phyloP scores from a whole-genome alignment of 2,113 vertebrate species.

The Glaucomys volans region DNA sequence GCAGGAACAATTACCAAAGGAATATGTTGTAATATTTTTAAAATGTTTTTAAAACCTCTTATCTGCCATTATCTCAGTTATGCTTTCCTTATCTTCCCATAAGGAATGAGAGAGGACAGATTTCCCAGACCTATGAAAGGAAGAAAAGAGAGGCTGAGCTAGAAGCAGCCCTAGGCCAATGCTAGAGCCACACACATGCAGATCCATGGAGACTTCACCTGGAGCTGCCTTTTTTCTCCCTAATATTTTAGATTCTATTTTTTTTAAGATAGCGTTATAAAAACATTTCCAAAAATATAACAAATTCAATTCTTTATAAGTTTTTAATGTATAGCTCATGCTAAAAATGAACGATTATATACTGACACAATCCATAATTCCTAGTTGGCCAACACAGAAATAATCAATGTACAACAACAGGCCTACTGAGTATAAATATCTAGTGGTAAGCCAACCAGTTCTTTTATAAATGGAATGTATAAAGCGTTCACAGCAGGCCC shows the following conservation, averaged over 20 bases:
- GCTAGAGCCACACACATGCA: not conserved
- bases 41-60: not conserved
- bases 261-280: not conserved
- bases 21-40: not conserved
- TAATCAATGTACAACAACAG: conserved; percentile 17
- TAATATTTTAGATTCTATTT: not conserved
- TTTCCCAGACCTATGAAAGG: not conserved
- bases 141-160: not conserved
- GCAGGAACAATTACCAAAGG: not conserved
- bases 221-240: not conserved
- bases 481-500: conserved; percentile 49
- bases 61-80: not conserved
- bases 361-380: conserved; percentile 32
- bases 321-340: not conserved
- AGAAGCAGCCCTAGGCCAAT: not conserved
- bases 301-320: not conserved
- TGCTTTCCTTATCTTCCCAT: not conserved
- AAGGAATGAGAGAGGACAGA: not conserved
- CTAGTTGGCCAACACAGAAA: conserved; percentile 60
- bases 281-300: conserved; percentile 33
- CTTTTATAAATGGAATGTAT: conserved; percentile 1
- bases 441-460: conserved; percentile 43
- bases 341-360: not conserved
- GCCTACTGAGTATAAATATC: conserved; percentile 44
- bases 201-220: not conserved